Evolutionary conservation across 1,140 invertebrate genomes (phyloP).

Genomic region (Reticulitermes speratus): DNA sequence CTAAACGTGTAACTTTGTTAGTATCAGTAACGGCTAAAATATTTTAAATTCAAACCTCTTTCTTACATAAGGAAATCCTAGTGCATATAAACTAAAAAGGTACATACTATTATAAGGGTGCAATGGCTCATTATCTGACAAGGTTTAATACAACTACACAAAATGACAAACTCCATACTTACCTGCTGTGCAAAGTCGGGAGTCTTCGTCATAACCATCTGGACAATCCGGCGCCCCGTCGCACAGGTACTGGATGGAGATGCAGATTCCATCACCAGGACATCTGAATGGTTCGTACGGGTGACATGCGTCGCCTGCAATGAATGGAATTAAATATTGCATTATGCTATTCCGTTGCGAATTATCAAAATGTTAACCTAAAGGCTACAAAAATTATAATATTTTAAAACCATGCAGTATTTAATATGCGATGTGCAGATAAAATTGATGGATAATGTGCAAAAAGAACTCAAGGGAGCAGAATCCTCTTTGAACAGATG

Average conservation of each 20-base stretch:
- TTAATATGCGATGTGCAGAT: too few relatives aligned
- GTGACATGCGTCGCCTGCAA: conserved; percentile 69
- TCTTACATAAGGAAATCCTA: not conserved
- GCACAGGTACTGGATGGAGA: conserved; percentile 92
- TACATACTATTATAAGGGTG: not conserved
- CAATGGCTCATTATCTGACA: not conserved
- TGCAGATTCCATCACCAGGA: conserved; percentile 86
- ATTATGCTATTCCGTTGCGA: too few relatives aligned
- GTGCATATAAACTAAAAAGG: not conserved
- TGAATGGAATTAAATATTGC: not conserved
- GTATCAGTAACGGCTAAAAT: not conserved
- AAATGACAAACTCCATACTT: conserved; percentile 40
- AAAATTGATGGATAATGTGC: too few relatives aligned
- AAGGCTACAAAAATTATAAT: too few relatives aligned
- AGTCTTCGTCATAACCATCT: conserved; percentile 85
- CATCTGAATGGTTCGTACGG: conserved; percentile 95
- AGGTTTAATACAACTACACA: not conserved
- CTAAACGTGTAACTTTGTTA: not conserved
- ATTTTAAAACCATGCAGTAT: too few relatives aligned
- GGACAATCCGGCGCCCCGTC: conserved; percentile 93
- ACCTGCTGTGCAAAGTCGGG: conserved; percentile 91
- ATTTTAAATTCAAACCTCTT: not conserved
- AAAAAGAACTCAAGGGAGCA: too few relatives aligned
- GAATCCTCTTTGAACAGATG: too few relatives aligned
- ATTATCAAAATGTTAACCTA: too few relatives aligned